Conservation (phyloP, 1,140 invertebrate species). For the Drosophila guanche region DNA sequence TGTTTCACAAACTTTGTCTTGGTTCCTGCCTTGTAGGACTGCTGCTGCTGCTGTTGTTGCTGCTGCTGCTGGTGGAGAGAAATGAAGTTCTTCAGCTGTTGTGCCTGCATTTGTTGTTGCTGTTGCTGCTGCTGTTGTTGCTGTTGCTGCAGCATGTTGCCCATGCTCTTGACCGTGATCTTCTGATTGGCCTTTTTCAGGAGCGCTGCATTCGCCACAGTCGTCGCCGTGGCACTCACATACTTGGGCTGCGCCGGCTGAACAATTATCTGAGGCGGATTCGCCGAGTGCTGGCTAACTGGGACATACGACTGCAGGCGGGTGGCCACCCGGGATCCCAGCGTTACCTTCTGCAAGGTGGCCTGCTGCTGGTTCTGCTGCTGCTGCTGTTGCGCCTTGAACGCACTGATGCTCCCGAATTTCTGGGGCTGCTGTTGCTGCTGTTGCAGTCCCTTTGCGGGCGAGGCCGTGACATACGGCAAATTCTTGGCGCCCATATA, state of each 20-base stretch:
- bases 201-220: conserved; percentile 42
- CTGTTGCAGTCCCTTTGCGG: conserved; percentile 45
- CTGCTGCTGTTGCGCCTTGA: conserved; percentile 61
- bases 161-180: conserved; percentile 66
- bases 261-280: conserved; percentile 64
- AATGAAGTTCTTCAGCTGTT: conserved; percentile 71
- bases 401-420: conserved; percentile 55
- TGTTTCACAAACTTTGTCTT: conserved; percentile 78
- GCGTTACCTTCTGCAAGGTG: conserved; percentile 67
- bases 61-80: conserved; percentile 34
- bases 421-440: conserved; percentile 73
- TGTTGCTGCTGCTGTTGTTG: conserved; percentile 49
- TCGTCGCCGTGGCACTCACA: conserved; percentile 53
- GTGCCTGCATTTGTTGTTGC: conserved; percentile 46
- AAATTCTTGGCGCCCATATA: conserved; percentile 68
- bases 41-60: conserved; percentile 45
- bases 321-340: conserved; percentile 58
- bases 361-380: conserved; percentile 33
- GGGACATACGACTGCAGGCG: conserved; percentile 66
- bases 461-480: conserved; percentile 68
- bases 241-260: conserved; percentile 69
- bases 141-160: conserved; percentile 60
- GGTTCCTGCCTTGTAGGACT: conserved; percentile 40
- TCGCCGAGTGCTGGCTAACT: conserved; percentile 40
- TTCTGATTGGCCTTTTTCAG: conserved; percentile 68